phyloP scores from a whole-genome alignment of 1,140 invertebrate genomes.

The Coboldia fuscipes region DNA sequence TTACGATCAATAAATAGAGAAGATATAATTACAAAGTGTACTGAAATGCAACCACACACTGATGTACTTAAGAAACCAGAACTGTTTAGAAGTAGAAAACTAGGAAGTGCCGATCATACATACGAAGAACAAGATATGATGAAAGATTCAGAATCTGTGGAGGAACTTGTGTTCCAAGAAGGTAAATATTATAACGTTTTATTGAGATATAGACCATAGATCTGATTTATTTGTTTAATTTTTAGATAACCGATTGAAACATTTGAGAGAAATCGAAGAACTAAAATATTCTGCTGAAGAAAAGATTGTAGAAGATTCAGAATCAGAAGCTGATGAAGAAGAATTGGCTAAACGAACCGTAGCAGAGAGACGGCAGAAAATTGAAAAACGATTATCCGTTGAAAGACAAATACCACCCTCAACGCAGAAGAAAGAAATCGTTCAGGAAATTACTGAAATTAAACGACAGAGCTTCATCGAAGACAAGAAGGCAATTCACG shows the following conservation, averaged over 20 bases:
- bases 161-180: slow-evolving; percentile 26
- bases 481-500: slow-evolving; percentile 30
- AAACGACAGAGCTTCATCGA: slow-evolving; percentile 36
- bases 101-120: slow-evolving; percentile 12
- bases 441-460: slow-evolving; percentile 43
- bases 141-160: slow-evolving; percentile 44
- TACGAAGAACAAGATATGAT: slow-evolving; percentile 49
- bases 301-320: slow-evolving; percentile 33
- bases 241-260: slow-evolving; percentile 19
- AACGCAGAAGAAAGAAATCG: slow-evolving; percentile 40
- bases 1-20: slow-evolving; percentile 73
- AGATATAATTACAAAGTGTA: slow-evolving; percentile 85
- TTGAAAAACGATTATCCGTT: slow-evolving; percentile 38
- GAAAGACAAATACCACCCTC: slow-evolving; percentile 40
- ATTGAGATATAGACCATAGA: too few species aligned
- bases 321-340: slow-evolving; percentile 31
- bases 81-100: slow-evolving; percentile 31
- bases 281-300: slow-evolving; percentile 51
- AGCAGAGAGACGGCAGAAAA: slow-evolving; percentile 42
- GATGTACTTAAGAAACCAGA: slow-evolving; percentile 47
- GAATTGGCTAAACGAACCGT: slow-evolving; percentile 42
- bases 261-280: slow-evolving; percentile 34
- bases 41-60: slow-evolving; percentile 32
- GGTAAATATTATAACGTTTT: slow-evolving; percentile 9
- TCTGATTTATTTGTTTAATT: too few species aligned